phyloP scores from a whole-genome alignment of 2,888 invertebrate genomes.

The Mythimna vitellina region DNA sequence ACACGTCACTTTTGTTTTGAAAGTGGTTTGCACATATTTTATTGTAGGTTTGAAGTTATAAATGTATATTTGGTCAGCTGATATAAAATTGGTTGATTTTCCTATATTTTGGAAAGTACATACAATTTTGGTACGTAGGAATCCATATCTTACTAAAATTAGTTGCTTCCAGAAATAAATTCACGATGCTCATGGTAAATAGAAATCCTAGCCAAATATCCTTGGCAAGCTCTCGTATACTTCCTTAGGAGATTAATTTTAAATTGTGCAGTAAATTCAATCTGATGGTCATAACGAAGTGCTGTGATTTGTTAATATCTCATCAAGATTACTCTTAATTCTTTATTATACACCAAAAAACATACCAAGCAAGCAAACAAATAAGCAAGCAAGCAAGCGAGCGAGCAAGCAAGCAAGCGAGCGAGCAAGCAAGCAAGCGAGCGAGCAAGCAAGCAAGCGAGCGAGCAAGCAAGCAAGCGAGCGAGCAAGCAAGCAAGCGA shows the following conservation, averaged over 20 bases:
- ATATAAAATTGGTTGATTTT: background rate
- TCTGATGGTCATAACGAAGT: background rate
- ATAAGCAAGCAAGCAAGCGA: too few relatives aligned
- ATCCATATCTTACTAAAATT: background rate
- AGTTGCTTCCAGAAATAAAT: constrained; percentile 17
- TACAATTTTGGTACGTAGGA: too few relatives aligned
- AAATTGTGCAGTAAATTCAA: constrained; percentile 3
- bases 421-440: too few relatives aligned
- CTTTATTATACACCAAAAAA: too few relatives aligned
- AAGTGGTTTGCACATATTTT: background rate
- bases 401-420: too few relatives aligned
- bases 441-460: too few relatives aligned
- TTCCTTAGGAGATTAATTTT: background rate
- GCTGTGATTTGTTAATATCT: background rate
- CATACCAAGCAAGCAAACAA: too few relatives aligned
- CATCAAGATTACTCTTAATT: background rate
- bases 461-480: too few relatives aligned
- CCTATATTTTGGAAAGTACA: background rate
- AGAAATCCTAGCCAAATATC: constrained; percentile 26
- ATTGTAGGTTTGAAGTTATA: background rate
- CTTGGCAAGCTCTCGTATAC: constrained; percentile 14
- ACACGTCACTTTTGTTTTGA: background rate
- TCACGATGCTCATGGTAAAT: constrained; percentile 13
- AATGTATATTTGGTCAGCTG: background rate
- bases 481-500: too few relatives aligned